Conservation (phyloP, 2,797 vertebrate genomes). For the Lagothrix lagotricha region DNA sequence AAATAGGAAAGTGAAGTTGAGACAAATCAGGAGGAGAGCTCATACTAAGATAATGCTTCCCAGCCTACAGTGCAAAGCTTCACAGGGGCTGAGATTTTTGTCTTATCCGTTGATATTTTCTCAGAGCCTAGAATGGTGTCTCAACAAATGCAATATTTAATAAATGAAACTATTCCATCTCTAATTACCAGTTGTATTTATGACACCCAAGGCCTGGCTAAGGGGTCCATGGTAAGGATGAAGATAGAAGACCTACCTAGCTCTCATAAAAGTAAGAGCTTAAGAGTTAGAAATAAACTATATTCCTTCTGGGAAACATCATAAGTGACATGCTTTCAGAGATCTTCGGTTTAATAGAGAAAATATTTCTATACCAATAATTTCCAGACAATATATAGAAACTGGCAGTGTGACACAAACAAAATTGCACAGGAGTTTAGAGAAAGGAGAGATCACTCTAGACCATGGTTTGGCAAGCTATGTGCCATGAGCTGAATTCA, state of each 20-base stretch:
- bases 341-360: neutral
- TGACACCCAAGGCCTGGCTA: neutral
- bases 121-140: neutral
- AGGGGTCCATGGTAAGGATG: neutral
- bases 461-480: neutral
- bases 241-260: neutral
- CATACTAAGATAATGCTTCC: neutral
- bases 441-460: neutral
- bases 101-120: neutral
- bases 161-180: neutral
- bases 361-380: neutral
- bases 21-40: neutral
- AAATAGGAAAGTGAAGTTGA: neutral
- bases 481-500: neutral
- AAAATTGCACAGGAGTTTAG: neutral
- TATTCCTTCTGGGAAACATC: neutral
- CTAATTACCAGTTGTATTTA: neutral
- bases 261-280: neutral
- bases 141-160: neutral
- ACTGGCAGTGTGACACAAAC: neutral
- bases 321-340: neutral
- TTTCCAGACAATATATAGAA: neutral
- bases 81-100: neutral
- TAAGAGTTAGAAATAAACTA: neutral
- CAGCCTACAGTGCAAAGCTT: neutral